phyloP scores from a whole-genome alignment of 2,113 vertebrate species.

The Rallus limicola region DNA sequence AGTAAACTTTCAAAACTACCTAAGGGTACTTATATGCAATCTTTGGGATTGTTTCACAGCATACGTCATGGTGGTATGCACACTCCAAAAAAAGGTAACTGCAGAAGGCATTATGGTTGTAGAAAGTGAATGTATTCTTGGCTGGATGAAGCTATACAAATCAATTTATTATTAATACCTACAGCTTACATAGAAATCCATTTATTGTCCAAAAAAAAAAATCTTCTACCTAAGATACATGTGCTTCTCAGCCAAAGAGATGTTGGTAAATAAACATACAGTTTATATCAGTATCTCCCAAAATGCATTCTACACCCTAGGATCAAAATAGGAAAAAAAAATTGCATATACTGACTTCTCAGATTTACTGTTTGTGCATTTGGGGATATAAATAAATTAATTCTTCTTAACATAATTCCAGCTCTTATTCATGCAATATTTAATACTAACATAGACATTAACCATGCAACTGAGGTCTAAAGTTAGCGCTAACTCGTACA shows the following conservation, averaged over 20 bases:
- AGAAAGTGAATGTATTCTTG: neutral
- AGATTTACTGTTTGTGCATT: neutral
- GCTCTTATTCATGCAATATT: neutral
- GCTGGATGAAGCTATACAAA: neutral
- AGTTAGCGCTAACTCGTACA: neutral
- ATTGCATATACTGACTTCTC: neutral
- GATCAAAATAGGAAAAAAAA: neutral
- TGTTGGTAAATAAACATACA: neutral
- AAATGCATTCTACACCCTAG: neutral
- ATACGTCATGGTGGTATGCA: neutral
- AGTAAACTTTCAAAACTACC: neutral
- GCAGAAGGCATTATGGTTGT: neutral
- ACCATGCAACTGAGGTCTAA: neutral
- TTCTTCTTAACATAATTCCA: neutral
- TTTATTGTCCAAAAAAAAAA: neutral
- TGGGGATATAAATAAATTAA: neutral
- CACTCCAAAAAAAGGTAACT: neutral
- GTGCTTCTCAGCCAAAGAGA: neutral
- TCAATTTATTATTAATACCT: neutral
- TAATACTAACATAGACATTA: neutral
- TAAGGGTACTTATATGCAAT: neutral
- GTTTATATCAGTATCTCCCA: neutral
- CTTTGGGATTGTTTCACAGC: neutral
- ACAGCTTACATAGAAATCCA: neutral
- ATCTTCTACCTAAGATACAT: neutral